Evolutionary conservation across 2,113 vertebrate genomes (phyloP).

Genomic region (Castor canadensis): DNA sequence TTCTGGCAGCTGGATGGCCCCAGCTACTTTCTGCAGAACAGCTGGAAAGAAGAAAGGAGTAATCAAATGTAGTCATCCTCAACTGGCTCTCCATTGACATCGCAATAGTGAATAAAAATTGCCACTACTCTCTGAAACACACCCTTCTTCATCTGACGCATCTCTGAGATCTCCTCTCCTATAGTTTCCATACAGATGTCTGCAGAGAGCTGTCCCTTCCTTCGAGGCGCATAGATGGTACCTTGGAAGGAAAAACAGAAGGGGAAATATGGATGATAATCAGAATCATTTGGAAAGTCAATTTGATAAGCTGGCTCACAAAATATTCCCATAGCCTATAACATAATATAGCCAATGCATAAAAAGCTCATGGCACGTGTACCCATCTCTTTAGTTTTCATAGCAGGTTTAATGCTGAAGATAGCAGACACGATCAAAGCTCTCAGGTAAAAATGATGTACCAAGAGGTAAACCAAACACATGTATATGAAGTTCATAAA

Average conservation of each 20-base stretch:
- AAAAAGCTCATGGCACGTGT: neutral
- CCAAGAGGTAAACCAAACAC: neutral
- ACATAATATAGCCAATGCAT: neutral
- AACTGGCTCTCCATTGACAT: constrained; percentile 95
- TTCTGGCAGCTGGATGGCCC: constrained; percentile 38
- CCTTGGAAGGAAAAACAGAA: constrained; percentile 81
- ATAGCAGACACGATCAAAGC: neutral
- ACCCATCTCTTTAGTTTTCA: neutral
- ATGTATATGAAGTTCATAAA: neutral
- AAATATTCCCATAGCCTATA: neutral
- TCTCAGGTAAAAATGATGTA: neutral
- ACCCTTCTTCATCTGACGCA: constrained; percentile 92
- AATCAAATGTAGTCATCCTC: constrained; percentile 96
- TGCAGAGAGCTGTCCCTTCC: constrained; percentile 97
- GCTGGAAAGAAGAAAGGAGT: constrained; percentile 13
- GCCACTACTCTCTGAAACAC: constrained; percentile 97
- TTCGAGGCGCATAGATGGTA: constrained; percentile 96
- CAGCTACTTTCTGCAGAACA: constrained; percentile 59
- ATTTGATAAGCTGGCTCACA: neutral
- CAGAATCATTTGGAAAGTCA: neutral
- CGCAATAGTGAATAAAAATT: constrained; percentile 98
- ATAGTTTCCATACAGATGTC: constrained; percentile 99
- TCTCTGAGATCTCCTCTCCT: constrained; percentile 97
- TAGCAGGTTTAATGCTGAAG: neutral
- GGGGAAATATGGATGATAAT: neutral